Evolutionary conservation across 2,113 vertebrate genomes (phyloP), one percentile per base, ranked within the genome.

Genomic region (Redunca redunca): DNA sequence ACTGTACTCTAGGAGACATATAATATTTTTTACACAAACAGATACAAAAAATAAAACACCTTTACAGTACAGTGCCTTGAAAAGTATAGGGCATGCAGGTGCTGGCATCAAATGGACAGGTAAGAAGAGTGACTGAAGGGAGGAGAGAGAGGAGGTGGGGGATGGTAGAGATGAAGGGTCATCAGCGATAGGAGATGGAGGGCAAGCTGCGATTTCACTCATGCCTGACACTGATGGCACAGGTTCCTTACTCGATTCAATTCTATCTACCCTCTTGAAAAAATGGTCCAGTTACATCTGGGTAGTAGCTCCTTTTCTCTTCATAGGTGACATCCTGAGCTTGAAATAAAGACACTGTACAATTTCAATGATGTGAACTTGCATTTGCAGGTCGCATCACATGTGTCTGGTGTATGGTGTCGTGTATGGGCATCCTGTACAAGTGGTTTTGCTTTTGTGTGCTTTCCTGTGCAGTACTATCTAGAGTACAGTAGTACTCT

Each of bases 161-260:
- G 23, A 26, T 14, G 2, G 23, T 26, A 7, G 40, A 77, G 40
- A 23, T 43, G 36, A 77, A 43, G 71, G 23, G 6, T 77, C 2
- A 0, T 26, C 6, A 43, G 71, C 0, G 3, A 43, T 26, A 43
- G 36, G 71, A 77, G 36, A 77, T 0, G 23, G 40, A 43, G 71
- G 71, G 36, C 40, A 26, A 43, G 40, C 40, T 77, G 71, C 1
- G 2, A 14, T 14, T 43, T 77, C 23, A 43, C 71, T 40, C 40
- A 77, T 3, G 3, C 23, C 40, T 14, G 71, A 43, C 71, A 13
- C 12, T 3, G 71, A 77, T 14, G 23, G 71, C 71, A 25, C 36
- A 43, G 36, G 40, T 43, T 77, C 71, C 40, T 77, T 43, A 43
- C 23, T 77, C 0, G 40, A 77, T 43, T 43, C 23, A 77, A 7